Evolutionary conservation across 2,888 invertebrate genomes (phyloP), one percentile per base, ranked within the genome.

Genomic region (Macaria liturata): DNA sequence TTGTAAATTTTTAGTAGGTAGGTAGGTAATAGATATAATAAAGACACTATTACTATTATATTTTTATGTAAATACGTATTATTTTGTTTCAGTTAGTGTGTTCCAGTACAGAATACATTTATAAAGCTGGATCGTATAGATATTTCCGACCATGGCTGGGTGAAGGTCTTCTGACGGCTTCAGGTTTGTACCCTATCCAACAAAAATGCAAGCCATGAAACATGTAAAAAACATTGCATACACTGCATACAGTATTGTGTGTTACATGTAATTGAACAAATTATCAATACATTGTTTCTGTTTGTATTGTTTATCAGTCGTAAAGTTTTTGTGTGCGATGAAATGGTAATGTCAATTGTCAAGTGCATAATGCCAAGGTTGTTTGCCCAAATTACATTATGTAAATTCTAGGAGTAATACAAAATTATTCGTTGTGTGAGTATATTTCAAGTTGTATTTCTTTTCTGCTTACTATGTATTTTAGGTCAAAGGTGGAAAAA

Each of bases 401-500:
- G 20, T 20, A 20, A 20, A 20, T 1, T 20, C 20, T 20, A 20
- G 20, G 20, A 20, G 2, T 20, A 20, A 1, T 20, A 1, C 20
- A 20, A 20, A 20, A 20, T 20, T 1, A 20, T 20, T 20, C 20
- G 20, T 20, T 2, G 20, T 20, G 20, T 20, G 20, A 20, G 20
- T 20, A 20, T 20, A 20, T 20, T 20, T 20, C 20, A 1, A 20
- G 20, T 20, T 20, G 1, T 20, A 20, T 20, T 20, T 20, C 20
- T 20, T 20, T 1, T 20, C 20, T 20, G 20, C 20, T 20, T 20
- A n/a, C n/a, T n/a, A 20, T 20, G 20, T 20, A 20, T 70, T 76
- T 48, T 62, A 88, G 91, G 90, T 62, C 66, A 78, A 30, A 78
- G 79, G 79, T 97, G 96, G 96, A 93, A 92, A 68, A 83, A 81